Evolutionary conservation across 1,140 invertebrate genomes (phyloP), one percentile per base, ranked within the genome.

Genomic region (Pogonomyrmex californicus): DNA sequence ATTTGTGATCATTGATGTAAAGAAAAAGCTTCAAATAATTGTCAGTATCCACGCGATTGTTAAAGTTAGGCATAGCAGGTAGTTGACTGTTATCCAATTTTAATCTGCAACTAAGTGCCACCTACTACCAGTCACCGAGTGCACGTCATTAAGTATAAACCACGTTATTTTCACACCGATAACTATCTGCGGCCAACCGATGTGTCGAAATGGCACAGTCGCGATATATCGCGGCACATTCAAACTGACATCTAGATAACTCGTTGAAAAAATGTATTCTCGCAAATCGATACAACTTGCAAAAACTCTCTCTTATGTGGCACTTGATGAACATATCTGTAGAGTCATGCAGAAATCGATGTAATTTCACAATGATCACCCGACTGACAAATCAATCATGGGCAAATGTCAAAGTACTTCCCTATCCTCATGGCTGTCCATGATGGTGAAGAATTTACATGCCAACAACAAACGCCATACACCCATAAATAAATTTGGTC

Each of bases 401-500:
- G 23, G 9, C 58, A 78, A 38, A 75, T 17, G 51, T 58, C 71
- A 75, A 75, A 56, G 51, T 38, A 36, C 71, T 14, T 75, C 36
- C 17, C 17, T 75, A 23, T 75, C 51, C 38, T 36, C 17, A 33
- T 49, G 70, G 17, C 51, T 75, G 71, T 4, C 6, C n/a, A 75
- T 14, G 41, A n/a, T 23, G 38, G 9, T 41, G 49, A 14, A 89
- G 88, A 92, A 93, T 93, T 94, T 94, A 90, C 92, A 90, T 85
- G 88, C 87, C 78, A 92, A 71, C 91, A 92, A 94, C 90, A 92
- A 94, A 94, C 87, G 87, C 66, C 9, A 87, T 49, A 49, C 30
- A 70, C 2, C 88, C 91, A 93, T 94, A 94, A 93, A 94, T 94
- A 94, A 93, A 94, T 93, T 89, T 62, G 36, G 51, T 62, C 87